phyloP scores from a whole-genome alignment of 2,113 vertebrate species.

The Elachura formosa region DNA sequence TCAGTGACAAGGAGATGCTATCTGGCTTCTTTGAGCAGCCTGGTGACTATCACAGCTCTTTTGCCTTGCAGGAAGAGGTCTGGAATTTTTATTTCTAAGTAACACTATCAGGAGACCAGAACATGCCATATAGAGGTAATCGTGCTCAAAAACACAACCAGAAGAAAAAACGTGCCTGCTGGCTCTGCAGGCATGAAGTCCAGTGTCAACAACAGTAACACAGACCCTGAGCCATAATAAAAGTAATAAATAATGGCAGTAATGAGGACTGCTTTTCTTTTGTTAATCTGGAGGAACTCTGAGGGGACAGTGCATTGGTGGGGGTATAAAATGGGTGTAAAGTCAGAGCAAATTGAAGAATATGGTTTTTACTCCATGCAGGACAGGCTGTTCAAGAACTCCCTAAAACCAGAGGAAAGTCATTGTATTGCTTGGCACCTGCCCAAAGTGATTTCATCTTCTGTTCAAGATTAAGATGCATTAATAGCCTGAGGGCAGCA shows the following conservation, averaged over 20 bases:
- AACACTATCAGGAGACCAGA: background rate
- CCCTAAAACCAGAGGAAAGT: conserved; percentile 58
- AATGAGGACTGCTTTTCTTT: background rate
- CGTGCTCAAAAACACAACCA: background rate
- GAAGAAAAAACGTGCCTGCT: background rate
- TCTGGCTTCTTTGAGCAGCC: background rate
- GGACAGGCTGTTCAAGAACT: conserved; percentile 20
- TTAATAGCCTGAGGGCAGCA: conserved; percentile 55
- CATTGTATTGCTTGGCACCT: conserved; percentile 63
- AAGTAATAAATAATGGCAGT: background rate
- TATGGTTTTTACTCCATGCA: background rate
- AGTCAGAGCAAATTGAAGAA: background rate
- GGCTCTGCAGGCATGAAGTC: background rate
- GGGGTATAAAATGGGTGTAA: background rate
- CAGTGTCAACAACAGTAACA: background rate
- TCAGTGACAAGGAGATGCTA: background rate
- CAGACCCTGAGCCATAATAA: background rate
- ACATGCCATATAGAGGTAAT: conserved; percentile 1
- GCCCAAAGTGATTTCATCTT: conserved; percentile 73
- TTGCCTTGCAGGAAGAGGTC: background rate
- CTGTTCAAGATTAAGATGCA: conserved; percentile 59
- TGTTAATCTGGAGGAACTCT: background rate
- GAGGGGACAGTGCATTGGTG: background rate
- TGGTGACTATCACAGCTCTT: background rate
- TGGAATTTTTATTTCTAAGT: background rate